A percentile compares a stretch with the other conserved stretches of the same genome.
phyloP scores from a whole-genome alignment of 2,888 invertebrate species.

The Dasypolia templi region DNA sequence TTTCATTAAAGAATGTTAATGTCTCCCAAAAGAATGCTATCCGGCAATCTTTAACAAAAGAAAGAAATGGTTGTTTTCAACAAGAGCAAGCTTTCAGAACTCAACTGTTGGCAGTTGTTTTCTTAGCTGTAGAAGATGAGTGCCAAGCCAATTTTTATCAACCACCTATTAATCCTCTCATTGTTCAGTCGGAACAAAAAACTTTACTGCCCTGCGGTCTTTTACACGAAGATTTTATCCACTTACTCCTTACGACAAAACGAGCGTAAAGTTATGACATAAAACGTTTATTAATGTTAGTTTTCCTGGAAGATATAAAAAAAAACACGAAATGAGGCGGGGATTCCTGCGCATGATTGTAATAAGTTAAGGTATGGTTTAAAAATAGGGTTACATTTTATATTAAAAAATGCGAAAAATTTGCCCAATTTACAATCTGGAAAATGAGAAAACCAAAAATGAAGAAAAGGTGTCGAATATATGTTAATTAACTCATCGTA shows the following conservation, averaged over 20 bases:
- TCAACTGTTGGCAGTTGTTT: background rate
- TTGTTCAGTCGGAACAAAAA: conserved; percentile 14
- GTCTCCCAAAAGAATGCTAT: conserved; percentile 30
- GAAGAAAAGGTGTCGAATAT: too few species aligned
- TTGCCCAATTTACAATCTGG: too few species aligned
- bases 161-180: background rate
- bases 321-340: conserved; percentile 54
- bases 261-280: conserved; percentile 49
- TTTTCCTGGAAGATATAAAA: conserved; percentile 56
- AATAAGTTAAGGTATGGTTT: too few species aligned
- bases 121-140: background rate
- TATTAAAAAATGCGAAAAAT: too few species aligned
- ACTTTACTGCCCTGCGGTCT: conserved; percentile 24
- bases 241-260: conserved; percentile 43
- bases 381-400: too few species aligned
- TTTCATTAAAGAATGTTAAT: conserved; percentile 22
- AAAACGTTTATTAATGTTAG: conserved; percentile 56
- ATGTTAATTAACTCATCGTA: too few species aligned
- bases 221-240: conserved; percentile 47
- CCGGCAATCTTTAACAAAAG: conserved; percentile 46
- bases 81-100: too few species aligned
- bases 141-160: background rate
- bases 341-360: too few species aligned
- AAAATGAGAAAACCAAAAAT: too few species aligned
- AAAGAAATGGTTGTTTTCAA: background rate